Base-by-base conservation (phyloP, 2,113 vertebrate species). In the Tautogolabrus adspersus region DNA sequence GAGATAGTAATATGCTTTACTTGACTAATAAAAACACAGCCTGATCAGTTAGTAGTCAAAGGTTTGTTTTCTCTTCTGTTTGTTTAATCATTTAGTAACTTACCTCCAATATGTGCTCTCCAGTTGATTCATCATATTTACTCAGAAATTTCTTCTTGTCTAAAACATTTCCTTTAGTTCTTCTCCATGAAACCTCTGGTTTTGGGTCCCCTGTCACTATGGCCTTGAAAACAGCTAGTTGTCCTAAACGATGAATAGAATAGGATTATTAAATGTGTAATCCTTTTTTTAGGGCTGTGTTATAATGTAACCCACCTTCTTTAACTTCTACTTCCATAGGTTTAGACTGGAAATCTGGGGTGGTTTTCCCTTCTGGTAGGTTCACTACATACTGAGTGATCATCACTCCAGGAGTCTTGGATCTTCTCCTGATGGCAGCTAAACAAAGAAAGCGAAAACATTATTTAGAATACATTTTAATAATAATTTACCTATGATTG, bases 71-170 rank as follows among this genome's bases (percentile, higher is more conserved):
- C 30, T 34, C 4, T 8, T n/a, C 6, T 5, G 9, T 4, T 19
- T 26, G 15, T 66, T 3, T 18, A 65, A 49, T 63, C 0, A 52
- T 30, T 26, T 10, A 49, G 8, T 46, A 8, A 47, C 91, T 91
- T 72, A 97, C 96, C 95, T 97, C 92, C 40, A 98, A 87, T 62
- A 91, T 44, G 0, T 94, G 85, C 74, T 97, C 96, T 22, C 88
- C 91, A 16, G 94, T 88, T 15, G 70, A 75, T 0, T 86, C 81
- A 19, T 89, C 62, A 3, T 93, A 95, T 70, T 73, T 95, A n/a
- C 40, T 90, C 65, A 90, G 76, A 42, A 94, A 97, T 90, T 93
- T 97, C 44, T 83, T 78, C 54, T 88, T 91, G 63, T 95, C 90
- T 40, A 89, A 77, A 63, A 95, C 77, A 30, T 34, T 56, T 26